Percentiles rank a stretch among this genome's conserved stretches.
Evolutionary conservation across 2,888 invertebrate species (phyloP).

Genomic region (Meliscaeva auricollis): DNA sequence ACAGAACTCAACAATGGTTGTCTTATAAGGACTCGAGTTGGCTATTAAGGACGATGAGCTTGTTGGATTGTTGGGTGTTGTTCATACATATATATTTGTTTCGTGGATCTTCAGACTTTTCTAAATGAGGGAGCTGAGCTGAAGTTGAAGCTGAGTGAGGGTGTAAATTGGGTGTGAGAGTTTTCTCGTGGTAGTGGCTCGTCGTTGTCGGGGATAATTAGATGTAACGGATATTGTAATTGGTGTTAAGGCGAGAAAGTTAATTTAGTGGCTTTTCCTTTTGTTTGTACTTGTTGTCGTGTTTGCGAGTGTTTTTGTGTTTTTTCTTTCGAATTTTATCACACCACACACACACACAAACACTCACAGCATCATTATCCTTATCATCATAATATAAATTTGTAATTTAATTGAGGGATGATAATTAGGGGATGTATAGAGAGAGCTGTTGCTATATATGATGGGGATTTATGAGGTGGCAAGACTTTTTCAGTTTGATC

Average conservation of each 20-base stretch:
- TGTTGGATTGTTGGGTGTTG: constrained; percentile 14
- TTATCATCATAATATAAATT: constrained; percentile 49
- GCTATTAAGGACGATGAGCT: constrained; percentile 49
- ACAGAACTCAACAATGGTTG: constrained; percentile 71
- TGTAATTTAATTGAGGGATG: constrained; percentile 74
- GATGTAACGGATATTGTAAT: constrained; percentile 84
- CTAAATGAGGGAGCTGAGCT: constrained; percentile 8
- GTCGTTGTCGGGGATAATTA: constrained; percentile 80
- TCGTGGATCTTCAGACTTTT: not conserved
- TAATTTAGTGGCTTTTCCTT: constrained; percentile 79
- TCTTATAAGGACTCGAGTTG: constrained; percentile 62
- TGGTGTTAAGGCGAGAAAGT: constrained; percentile 83
- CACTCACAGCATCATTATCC: constrained; percentile 14
- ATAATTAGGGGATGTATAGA: constrained; percentile 62
- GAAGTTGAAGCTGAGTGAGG: constrained; percentile 5
- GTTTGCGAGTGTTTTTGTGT: constrained; percentile 22
- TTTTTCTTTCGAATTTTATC: constrained; percentile 45
- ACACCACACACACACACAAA: constrained; percentile 33
- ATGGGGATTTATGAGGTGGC: not conserved
- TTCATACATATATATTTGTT: no score
- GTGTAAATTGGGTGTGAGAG: constrained; percentile 48
- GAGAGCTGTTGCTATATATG: not conserved
- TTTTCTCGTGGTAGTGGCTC: constrained; percentile 47
- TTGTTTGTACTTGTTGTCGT: constrained; percentile 58
- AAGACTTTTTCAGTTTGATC: constrained; percentile 38